These are phyloP conservation scores for Pseudococcus viburni DNA, from an alignment of 2,888 invertebrate species.

Conservation along the genomic window DNA sequence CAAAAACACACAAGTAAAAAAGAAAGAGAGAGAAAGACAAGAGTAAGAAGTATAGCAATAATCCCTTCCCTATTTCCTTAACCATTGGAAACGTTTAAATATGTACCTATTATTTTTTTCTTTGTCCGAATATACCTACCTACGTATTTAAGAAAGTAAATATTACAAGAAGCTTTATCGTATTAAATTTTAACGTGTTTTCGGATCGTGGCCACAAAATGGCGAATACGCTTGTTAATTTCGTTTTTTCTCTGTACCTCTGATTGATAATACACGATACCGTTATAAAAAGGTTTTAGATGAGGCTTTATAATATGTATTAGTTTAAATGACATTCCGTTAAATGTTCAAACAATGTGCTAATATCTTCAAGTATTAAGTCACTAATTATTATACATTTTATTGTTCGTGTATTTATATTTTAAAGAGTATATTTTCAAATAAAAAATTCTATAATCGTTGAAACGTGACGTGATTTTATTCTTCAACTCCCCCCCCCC, in stretches of 20 bases:
- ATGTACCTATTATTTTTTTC: neutral
- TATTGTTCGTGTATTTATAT: conserved; percentile 34
- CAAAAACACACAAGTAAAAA: neutral
- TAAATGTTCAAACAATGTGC: conserved; percentile 7
- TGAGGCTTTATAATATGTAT: neutral
- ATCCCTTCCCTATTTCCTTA: neutral
- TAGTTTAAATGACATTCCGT: neutral
- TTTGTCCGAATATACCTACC: neutral
- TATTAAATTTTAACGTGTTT: neutral
- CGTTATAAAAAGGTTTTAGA: neutral
- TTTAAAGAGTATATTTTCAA: conserved; percentile 23
- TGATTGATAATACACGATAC: neutral
- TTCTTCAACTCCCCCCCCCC: no score
- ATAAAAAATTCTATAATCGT: conserved; percentile 19
- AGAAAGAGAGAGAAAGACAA: neutral
- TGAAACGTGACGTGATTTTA: neutral
- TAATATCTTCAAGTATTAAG: conserved; percentile 4
- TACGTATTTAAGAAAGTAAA: neutral
- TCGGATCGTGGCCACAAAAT: no score
- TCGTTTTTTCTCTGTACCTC: no score
- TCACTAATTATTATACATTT: conserved; percentile 25
- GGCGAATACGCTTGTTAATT: no score
- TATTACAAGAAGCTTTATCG: conserved; percentile 3
- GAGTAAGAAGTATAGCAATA: neutral
- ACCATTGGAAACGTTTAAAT: neutral